Evolutionary conservation across 2,888 invertebrate genomes (phyloP), one percentile per base, ranked within the genome.

Genomic region (Harpalus rubripes): DNA sequence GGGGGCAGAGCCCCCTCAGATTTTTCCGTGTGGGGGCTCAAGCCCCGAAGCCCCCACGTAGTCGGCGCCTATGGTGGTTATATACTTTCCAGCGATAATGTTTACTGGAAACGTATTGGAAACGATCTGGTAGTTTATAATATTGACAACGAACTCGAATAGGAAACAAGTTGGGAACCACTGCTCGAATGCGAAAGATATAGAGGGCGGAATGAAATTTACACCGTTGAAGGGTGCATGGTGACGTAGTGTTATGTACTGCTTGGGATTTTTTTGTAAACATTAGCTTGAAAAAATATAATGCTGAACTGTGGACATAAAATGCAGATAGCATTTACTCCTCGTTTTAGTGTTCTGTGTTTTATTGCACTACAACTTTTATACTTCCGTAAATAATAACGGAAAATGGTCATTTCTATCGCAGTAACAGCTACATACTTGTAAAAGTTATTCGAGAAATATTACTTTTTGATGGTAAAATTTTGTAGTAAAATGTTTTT

Each of bases 161-260:
- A 32, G 6, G 5, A 52, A 52, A 52, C 44, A 26, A 6, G 26
- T 68, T 68, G 39, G 15, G 68, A 68, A 15, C 15, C 39, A 39
- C 39, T 68, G 68, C n/a, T 41, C 7, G 63, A 18, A 12, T 68
- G 65, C 7, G 65, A 16, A 72, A 56, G 72, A 26, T 44, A 41
- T 59, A 39, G 32, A 61, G 61, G 59, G 12, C n/a, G 79, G 32
- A 26, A 61, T 79, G 56, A 65, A 82, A 82, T 82, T 72, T 82
- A 72, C 82, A 82, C 68, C 58, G 18, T 63, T 68, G 68, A 7
- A 16, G 68, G 15, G 58, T 56, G 56, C 61, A 41, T 41, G 12
- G 44, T 74, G 72, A 74, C 72, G 18, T 44, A 44, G 72, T 74
- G 44, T 74, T 44, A 74, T 74, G 44, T 74, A 44, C 18, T 74